Evolutionary conservation across 1,140 invertebrate species (phyloP), one percentile per base, ranked within the genome.

Genomic region (Papilio aristodemus): DNA sequence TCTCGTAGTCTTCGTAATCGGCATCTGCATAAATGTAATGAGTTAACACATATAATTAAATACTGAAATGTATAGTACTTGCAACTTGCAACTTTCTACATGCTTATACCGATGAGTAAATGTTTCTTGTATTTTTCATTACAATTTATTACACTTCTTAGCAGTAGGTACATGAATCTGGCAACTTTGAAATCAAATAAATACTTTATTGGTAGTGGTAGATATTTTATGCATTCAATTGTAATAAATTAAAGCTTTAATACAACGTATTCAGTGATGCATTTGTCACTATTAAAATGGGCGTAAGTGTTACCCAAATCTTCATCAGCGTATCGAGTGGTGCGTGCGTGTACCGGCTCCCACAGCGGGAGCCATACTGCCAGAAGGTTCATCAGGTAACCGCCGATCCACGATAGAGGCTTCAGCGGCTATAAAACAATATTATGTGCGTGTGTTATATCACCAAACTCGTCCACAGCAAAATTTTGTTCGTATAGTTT

Each of bases 371-470:
- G 90, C 90, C 90, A 91, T 7, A 91, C 71, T 1, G 84, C 79
- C 22, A 92, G 54, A 8, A 92, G 81, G 38, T 86, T 89, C 4
- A 86, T 84, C 0, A 93, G 64, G 83, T 93, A 93, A 11, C 86
- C 82, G 4, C 89, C 81, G 3, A 92, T 71, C 93, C 92, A 93
- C 17, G 90, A 81, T 0, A 93, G 63, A 2, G 92, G 92, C 73
- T 87, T 86, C 69, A 90, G 71, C 4, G 92, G 90, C 88, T 92
- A 81, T 14, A 84, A 86, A 72, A 58, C 67, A 75, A 64, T n/a
- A n/a, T n/a, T n/a, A n/a, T n/a, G n/a, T n/a, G n/a, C n/a, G n/a
- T n/a, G n/a, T n/a, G n/a, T n/a, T n/a, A n/a, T n/a, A n/a, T n/a
- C n/a, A n/a, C n/a, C n/a, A n/a, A n/a, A n/a, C n/a, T n/a, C n/a